Percentiles rank a stretch among this genome's conserved stretches.
phyloP scores from a whole-genome alignment of 2,797 vertebrate genomes.

The Mus spretus region DNA sequence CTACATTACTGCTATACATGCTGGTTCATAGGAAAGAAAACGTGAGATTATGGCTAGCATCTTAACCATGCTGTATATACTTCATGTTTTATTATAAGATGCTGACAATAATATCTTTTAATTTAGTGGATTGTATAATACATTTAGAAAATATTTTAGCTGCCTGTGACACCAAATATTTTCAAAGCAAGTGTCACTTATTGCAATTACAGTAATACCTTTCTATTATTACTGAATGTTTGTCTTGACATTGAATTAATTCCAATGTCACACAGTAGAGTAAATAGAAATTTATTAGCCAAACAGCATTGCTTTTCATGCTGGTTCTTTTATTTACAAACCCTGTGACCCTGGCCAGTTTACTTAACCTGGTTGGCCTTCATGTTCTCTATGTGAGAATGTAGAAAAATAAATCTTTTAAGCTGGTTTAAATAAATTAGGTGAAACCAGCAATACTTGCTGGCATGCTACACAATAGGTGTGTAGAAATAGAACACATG shows the following conservation, averaged over 20 bases:
- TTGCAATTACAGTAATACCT: background rate
- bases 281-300: slow-evolving; percentile 28
- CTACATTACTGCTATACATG: background rate
- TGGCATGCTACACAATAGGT: background rate
- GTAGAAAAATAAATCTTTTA: slow-evolving; percentile 57
- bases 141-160: slow-evolving; percentile 34
- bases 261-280: background rate
- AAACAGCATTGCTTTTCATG: slow-evolving; percentile 7
- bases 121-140: background rate
- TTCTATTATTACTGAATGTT: background rate
- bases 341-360: background rate
- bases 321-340: slow-evolving; percentile 12
- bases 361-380: slow-evolving; percentile 34
- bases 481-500: background rate
- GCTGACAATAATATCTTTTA: background rate
- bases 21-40: background rate
- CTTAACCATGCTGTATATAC: background rate
- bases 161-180: background rate
- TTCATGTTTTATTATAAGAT: background rate
- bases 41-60: background rate
- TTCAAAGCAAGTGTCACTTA: background rate
- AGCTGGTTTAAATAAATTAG: background rate
- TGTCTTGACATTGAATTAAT: slow-evolving; percentile 44
- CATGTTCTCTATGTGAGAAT: background rate
- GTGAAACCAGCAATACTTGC: background rate